Base-by-base conservation (phyloP, 1,140 invertebrate species). In the Hyles euphorbiae region DNA sequence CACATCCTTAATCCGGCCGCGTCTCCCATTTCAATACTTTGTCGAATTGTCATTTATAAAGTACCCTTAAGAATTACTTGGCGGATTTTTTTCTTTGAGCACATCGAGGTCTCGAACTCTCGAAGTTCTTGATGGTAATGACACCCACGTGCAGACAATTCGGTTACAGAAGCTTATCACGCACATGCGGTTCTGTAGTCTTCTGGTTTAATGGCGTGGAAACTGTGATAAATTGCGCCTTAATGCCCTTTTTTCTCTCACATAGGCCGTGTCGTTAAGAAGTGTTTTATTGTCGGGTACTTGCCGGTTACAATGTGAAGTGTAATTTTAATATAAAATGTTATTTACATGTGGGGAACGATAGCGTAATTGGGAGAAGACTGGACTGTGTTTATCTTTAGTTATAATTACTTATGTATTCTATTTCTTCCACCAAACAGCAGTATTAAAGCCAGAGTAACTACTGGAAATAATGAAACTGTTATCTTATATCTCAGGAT, bases 141-240 rank as follows among this genome's bases (percentile, higher is more conserved):
- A 81, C 61, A 61, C 56, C 34, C 12, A 68, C 74, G 64, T 81
- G 62, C 75, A 71, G 67, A 80, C 82, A 81, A 81, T 83, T 72
- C 73, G 59, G 68, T 73, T 75, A 76, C 71, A 72, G 69, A 56
- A 67, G 74, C 71, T 77, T 82, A 82, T 79, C 78, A 85, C 78
- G 74, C 76, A 71, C 76, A 68, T 56, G 61, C 61, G 78, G 72
- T 78, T 83, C 80, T 77, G 74, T 77, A 77, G 77, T 78, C 72
- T 80, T 67, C 72, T 67, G 72, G 76, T 81, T 85, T 75, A 85
- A 85, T 85, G 82, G 78, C 67, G 65, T 67, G 69, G 78, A 85
- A 85, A 83, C 73, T 76, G 78, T 83, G 82, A 85, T 85, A 83
- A 80, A 85, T 85, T 78, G 74, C 71, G 63, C 56, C 68, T 65